Evolutionary conservation across 2,888 invertebrate genomes (phyloP), one percentile per base, ranked within the genome.

Genomic region (Eumacrocentrus americanus): DNA sequence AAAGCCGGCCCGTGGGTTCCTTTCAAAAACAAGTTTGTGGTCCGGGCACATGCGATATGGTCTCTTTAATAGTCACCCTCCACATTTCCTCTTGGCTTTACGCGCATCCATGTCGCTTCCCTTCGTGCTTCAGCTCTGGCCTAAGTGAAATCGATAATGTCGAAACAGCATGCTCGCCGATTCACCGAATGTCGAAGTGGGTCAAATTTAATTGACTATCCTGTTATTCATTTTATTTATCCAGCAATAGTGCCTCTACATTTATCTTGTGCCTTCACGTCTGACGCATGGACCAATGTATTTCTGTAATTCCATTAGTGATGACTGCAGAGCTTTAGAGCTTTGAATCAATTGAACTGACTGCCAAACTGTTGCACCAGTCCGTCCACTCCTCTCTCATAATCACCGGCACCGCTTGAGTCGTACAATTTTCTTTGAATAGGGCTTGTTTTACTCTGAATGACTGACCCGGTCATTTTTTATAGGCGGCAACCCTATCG

Each of bases 141-240:
- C 46, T 37, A 59, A 63, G 58, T 58, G 52, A 56, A 59, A 63
- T 62, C 65, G 61, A 65, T 65, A 65, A 63, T 63, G 58, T 65
- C 56, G 52, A 63, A 65, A 65, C 58, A 63, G 62, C 53, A 46
- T 46, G 46, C 60, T n/a, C 54, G 62, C 54, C 62, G 55, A 67
- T 67, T 66, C 64, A 62, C 61, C 62, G 63, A 67, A 65, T 65
- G 62, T 66, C 62, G 61, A 70, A 67, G 61, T 67, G 66, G 67
- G 68, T 70, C 67, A 70, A 66, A 66, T 67, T 67, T 61, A 61
- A 62, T 66, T 67, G n/a, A 55, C 58, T 54, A 60, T 46, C 50
- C 35, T 35, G 29, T 29, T 7, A 35, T 35, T 7, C n/a, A 35
- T 4, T 7, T 4, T 11, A 29, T 11, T 11, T 2, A 11, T 11